Conservation (phyloP, 2,888 invertebrate genomes). For the Drosophila phalerata region DNA sequence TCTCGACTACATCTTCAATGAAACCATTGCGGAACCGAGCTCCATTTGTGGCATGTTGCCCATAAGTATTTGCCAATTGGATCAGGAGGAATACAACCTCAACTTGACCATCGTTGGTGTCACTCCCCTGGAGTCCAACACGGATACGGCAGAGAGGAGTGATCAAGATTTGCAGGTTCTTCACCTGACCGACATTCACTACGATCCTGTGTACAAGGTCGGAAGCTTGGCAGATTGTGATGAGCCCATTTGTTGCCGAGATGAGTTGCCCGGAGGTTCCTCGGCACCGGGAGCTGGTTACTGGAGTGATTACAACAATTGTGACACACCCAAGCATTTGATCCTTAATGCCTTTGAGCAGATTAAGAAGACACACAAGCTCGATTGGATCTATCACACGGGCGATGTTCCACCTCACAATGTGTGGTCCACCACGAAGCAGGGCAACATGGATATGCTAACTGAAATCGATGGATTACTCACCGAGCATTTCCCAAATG, state of each 20-base stretch:
- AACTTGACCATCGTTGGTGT: slow-evolving; percentile 68
- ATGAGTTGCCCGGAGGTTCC: slow-evolving; percentile 25
- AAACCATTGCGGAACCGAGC: slow-evolving; percentile 85
- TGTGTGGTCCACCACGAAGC: slow-evolving; percentile 92
- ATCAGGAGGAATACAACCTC: slow-evolving; percentile 73
- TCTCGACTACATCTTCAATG: slow-evolving; percentile 87
- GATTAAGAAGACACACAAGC: slow-evolving; percentile 87
- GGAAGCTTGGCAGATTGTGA: slow-evolving; percentile 90
- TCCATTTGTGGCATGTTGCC: slow-evolving; percentile 84
- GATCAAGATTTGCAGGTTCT: slow-evolving; percentile 73
- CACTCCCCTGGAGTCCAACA: slow-evolving; percentile 70
- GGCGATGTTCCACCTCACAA: slow-evolving; percentile 95
- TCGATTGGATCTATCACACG: slow-evolving; percentile 92
- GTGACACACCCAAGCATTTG: slow-evolving; percentile 91
- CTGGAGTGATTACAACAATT: slow-evolving; percentile 93
- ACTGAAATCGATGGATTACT: slow-evolving; percentile 87
- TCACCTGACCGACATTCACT: slow-evolving; percentile 89
- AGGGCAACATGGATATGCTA: slow-evolving; percentile 88
- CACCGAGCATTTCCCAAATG: slow-evolving; percentile 87
- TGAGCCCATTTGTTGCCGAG: slow-evolving; percentile 91
- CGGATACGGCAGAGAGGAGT: slow-evolving; percentile 61
- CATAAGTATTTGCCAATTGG: slow-evolving; percentile 74
- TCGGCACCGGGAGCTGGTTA: slow-evolving; percentile 87
- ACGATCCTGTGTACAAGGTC: slow-evolving; percentile 90
- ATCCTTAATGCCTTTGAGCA: slow-evolving; percentile 89